A percentile compares a stretch with the other conserved stretches of the same genome.
Evolutionary conservation across 2,113 vertebrate genomes (phyloP).

Genomic region (Oreochromis spilurus): DNA sequence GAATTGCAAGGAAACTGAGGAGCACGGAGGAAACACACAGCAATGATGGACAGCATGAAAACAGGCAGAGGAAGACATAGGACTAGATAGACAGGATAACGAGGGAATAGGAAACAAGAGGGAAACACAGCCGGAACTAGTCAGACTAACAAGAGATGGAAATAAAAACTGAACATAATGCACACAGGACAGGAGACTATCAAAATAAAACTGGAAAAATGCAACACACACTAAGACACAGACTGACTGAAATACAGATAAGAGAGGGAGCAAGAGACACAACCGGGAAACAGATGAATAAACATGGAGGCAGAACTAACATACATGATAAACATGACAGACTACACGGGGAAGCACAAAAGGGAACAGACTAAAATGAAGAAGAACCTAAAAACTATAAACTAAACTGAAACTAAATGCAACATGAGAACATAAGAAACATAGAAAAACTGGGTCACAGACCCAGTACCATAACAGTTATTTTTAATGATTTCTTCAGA

Average conservation of each 20-base stretch:
- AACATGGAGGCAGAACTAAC: neutral
- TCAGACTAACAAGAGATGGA: neutral
- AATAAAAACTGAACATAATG: neutral
- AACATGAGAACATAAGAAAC: neutral
- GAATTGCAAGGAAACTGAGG: neutral
- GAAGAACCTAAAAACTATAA: neutral
- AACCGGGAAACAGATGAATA: neutral
- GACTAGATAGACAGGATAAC: neutral
- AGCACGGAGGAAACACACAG: rapidly evolving
- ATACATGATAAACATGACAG: neutral
- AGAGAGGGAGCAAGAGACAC: neutral
- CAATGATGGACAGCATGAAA: neutral
- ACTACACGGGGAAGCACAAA: neutral
- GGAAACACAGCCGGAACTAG: neutral
- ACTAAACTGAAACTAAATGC: neutral
- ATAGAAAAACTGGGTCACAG: neutral
- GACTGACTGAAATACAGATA: neutral
- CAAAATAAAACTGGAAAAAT: neutral
- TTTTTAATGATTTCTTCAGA: neutral
- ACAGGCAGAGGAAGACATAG: neutral
- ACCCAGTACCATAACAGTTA: neutral
- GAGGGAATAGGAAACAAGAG: neutral
- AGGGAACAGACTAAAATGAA: neutral
- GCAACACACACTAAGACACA: rapidly evolving
- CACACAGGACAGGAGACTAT: neutral